These are phyloP conservation scores for Drosophila atroscutellata DNA, from an alignment of 2,888 invertebrate genomes.

Conservation along the genomic window DNA sequence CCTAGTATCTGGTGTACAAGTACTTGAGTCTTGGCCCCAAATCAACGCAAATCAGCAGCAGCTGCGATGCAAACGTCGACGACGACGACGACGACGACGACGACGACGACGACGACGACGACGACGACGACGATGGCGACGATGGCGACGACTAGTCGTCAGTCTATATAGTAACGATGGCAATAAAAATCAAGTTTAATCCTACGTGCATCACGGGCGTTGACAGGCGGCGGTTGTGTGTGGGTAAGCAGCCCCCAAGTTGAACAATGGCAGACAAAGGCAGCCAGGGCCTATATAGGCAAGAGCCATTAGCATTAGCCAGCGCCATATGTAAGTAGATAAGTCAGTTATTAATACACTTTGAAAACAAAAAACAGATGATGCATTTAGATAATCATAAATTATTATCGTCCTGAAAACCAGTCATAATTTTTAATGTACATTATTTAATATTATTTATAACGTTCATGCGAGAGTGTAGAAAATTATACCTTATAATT, in stretches of 20 bases:
- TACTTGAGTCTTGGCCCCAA: conserved; percentile 63
- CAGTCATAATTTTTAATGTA: neutral
- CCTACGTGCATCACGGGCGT: conserved; percentile 77
- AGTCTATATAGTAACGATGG: conserved; percentile 70
- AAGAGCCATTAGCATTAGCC: conserved; percentile 65
- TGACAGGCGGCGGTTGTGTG: conserved; percentile 68
- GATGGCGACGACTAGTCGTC: conserved; percentile 47
- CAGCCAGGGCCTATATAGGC: conserved; percentile 23
- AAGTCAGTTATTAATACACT: conserved; percentile 32
- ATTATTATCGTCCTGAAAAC: neutral
- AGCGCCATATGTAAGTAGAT: conserved; percentile 47
- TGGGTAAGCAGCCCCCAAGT: conserved; percentile 51
- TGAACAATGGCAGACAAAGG: conserved; percentile 62
- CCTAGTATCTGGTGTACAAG: conserved; percentile 46
- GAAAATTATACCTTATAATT: neutral
- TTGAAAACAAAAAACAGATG: neutral
- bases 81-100: conserved; percentile 26
- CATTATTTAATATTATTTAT: neutral
- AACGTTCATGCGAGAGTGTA: neutral
- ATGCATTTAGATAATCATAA: neutral
- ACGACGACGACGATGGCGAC: conserved; percentile 7
- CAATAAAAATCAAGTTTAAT: conserved; percentile 80
- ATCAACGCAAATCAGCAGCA: conserved; percentile 65
- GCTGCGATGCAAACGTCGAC: conserved; percentile 28
- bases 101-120: conserved; percentile 29